Conservation (phyloP, 2,888 invertebrate genomes). For the Lagria hirta region DNA sequence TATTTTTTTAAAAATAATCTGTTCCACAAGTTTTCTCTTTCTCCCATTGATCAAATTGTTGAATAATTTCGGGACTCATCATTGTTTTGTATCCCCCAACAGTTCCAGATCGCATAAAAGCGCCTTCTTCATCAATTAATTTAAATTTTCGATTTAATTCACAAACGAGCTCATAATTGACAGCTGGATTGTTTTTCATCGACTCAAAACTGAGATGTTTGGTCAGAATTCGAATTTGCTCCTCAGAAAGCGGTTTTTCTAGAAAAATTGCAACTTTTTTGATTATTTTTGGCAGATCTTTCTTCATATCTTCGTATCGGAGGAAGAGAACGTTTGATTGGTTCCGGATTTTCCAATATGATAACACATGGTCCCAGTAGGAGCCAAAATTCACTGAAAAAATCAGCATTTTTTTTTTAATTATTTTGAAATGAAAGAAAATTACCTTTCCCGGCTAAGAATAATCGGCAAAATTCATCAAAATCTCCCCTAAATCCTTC, state of each 20-base stretch:
- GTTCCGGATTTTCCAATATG: constrained; percentile 42
- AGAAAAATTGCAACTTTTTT: constrained; percentile 40
- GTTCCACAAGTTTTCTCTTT: constrained; percentile 7
- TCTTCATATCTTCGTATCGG: constrained; percentile 46
- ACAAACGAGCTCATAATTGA: constrained; percentile 57
- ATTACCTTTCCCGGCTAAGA: constrained; percentile 61
- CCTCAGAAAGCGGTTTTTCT: constrained; percentile 34
- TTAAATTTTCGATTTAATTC: constrained; percentile 48
- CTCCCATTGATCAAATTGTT: constrained; percentile 14
- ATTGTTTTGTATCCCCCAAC: constrained; percentile 16
- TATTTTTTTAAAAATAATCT: too few relatives aligned
- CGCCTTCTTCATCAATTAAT: constrained; percentile 36
- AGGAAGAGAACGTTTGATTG: constrained; percentile 44
- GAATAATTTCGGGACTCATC: constrained; percentile 13
- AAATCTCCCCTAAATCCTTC: constrained; percentile 59
- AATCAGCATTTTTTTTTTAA: not conserved
- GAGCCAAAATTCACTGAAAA: constrained; percentile 44
- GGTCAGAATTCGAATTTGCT: constrained; percentile 35
- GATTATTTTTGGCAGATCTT: constrained; percentile 36
- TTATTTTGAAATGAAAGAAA: constrained; percentile 7
- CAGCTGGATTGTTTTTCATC: constrained; percentile 62
- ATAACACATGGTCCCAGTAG: constrained; percentile 46
- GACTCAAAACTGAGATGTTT: constrained; percentile 44
- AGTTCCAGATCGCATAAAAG: constrained; percentile 16
- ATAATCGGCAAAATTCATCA: constrained; percentile 62